Evolutionary conservation across 2,888 invertebrate genomes (phyloP).

Genomic region (Ypsolopha scabrella): DNA sequence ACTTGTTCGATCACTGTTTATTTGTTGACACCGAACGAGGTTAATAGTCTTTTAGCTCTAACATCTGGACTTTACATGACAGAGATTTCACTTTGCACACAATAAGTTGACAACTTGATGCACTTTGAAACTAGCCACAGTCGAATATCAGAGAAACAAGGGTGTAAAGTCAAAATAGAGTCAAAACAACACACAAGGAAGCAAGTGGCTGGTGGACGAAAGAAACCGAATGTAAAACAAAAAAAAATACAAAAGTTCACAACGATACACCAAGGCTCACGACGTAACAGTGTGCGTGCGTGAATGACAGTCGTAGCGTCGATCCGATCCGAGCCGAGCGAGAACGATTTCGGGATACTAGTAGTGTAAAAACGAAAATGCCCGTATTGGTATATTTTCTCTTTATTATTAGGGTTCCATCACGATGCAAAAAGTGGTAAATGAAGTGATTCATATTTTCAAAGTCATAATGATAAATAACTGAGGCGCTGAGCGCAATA

Average conservation of each 20-base stretch:
- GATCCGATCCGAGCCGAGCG: not conserved
- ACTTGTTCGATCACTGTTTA: constrained; percentile 57
- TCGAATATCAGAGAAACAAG: not conserved
- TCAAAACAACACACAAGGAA: constrained; percentile 8
- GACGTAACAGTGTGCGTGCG: constrained; percentile 59
- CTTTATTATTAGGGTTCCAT: no score
- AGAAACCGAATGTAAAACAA: constrained; percentile 14
- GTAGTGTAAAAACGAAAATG: no score
- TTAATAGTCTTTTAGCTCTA: constrained; percentile 41
- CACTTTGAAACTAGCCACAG: constrained; percentile 15
- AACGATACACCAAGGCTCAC: not conserved
- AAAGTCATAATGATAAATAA: no score
- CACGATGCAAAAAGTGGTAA: no score
- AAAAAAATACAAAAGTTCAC: constrained; percentile 43
- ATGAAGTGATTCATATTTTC: no score
- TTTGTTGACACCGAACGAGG: constrained; percentile 62
- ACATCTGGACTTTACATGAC: constrained; percentile 47
- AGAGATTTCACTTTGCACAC: constrained; percentile 45
- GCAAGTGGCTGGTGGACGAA: constrained; percentile 32
- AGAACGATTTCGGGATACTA: no score
- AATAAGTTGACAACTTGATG: constrained; percentile 23
- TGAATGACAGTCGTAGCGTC: no score
- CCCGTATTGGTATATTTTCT: no score
- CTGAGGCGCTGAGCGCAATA: no score
- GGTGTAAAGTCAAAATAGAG: no score